Percentiles rank a stretch among this genome's conserved stretches.
These are phyloP conservation scores for Oreochromis niloticus DNA, from an alignment of 2,113 vertebrate species.

Conservation along the genomic window DNA sequence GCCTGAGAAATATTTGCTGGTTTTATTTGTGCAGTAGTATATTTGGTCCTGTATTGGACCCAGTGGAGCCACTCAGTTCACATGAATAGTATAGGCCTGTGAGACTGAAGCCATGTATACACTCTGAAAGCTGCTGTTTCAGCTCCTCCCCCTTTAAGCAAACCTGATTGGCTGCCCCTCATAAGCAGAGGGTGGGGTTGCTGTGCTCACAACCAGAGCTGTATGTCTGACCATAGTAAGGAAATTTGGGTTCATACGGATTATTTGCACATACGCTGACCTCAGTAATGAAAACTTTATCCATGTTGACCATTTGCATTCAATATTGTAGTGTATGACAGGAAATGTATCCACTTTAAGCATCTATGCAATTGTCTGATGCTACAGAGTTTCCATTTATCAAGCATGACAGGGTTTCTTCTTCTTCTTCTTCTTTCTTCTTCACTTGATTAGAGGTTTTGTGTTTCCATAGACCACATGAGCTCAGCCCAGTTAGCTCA, in stretches of 20 bases:
- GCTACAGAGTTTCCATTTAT: slow-evolving; percentile 12
- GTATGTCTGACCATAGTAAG: not conserved
- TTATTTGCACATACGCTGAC: not conserved
- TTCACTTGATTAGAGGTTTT: slow-evolving; percentile 7
- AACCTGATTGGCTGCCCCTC: not conserved
- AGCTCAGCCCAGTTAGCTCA: not conserved
- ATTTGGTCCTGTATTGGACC: not conserved
- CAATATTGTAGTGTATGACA: not conserved
- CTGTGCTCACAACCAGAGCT: not conserved
- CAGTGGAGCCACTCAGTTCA: not conserved
- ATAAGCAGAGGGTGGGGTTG: not conserved
- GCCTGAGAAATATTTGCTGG: not conserved
- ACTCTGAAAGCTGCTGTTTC: not conserved
- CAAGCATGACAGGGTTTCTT: not conserved
- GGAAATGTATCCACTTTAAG: not conserved
- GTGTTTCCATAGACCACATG: slow-evolving; percentile 49
- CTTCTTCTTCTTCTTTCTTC: not conserved
- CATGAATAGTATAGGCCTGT: not conserved
- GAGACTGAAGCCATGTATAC: not conserved
- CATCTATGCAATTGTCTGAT: not conserved
- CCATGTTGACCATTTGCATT: not conserved
- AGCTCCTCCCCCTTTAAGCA: not conserved
- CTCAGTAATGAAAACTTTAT: not conserved
- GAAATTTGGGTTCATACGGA: not conserved
- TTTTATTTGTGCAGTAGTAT: not conserved